phyloP scores from a whole-genome alignment of 2,888 invertebrate genomes.

The Drosophila tanythrix region DNA sequence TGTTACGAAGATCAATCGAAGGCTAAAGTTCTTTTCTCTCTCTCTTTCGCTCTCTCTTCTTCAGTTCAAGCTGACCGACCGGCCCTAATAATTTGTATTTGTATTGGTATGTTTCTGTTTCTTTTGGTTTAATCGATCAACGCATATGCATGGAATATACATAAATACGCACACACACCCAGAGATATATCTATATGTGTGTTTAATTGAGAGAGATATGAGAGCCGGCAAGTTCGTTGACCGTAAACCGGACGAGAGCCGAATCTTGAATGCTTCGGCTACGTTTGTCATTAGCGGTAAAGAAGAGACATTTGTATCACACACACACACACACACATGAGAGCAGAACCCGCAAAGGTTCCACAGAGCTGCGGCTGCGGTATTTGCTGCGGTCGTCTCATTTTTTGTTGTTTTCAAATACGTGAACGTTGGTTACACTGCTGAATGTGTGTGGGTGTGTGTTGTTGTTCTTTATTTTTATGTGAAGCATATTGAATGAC shows the following conservation, averaged over 20 bases:
- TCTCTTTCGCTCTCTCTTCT: neutral
- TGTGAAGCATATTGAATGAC: neutral
- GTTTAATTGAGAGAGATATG: conserved; percentile 36
- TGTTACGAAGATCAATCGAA: conserved; percentile 36
- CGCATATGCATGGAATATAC: conserved; percentile 58
- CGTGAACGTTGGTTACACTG: conserved; percentile 3
- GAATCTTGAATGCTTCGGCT: conserved; percentile 63
- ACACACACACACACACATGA: conserved; percentile 1
- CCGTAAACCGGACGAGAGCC: conserved; percentile 78
- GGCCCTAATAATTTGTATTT: conserved; percentile 63
- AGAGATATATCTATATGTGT: neutral
- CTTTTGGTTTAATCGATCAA: conserved; percentile 73
- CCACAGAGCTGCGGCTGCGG: conserved; percentile 5
- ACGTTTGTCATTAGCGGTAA: conserved; percentile 69
- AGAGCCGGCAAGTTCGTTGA: conserved; percentile 68
- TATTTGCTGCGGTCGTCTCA: conserved; percentile 23
- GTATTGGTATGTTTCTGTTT: conserved; percentile 37
- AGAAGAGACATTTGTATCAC: conserved; percentile 63
- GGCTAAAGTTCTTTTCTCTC: conserved; percentile 29
- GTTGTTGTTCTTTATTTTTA: neutral
- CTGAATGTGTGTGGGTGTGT: conserved; percentile 5
- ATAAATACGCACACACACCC: neutral
- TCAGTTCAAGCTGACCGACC: conserved; percentile 38
- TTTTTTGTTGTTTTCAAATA: conserved; percentile 26
- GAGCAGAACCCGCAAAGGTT: conserved; percentile 37